A percentile compares a stretch with the other conserved stretches of the same genome.
Conservation (phyloP, 2,797 vertebrate genomes). For the Poecilia wingei region DNA sequence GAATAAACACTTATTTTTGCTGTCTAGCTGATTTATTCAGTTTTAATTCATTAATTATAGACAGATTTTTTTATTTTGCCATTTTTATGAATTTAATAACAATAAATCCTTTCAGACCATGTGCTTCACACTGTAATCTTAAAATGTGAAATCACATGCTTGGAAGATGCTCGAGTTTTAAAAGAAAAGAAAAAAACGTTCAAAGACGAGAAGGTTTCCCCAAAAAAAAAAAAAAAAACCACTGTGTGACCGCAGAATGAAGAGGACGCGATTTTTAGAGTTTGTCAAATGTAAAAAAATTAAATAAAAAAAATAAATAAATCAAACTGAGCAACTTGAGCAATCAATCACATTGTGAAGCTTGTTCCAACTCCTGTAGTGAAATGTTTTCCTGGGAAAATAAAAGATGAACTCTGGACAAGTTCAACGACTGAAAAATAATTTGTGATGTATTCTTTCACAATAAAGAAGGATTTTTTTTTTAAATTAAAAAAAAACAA, state of each 20-base stretch:
- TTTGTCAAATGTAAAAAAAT: not conserved
- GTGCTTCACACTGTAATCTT: not conserved
- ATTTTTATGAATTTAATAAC: not conserved
- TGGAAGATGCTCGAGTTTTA: not conserved
- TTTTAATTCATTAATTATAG: not conserved
- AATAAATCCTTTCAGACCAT: not conserved
- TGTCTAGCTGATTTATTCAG: not conserved
- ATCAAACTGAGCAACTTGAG: not conserved
- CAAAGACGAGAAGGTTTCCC: not conserved
- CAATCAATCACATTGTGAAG: not conserved
- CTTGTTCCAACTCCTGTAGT: not conserved
- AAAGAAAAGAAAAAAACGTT: too few relatives aligned
- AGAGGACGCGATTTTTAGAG: not conserved
- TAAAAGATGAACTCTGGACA: not conserved
- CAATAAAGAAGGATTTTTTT: not conserved
- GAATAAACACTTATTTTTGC: not conserved
- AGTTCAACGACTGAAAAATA: not conserved
- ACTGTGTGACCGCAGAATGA: not conserved
- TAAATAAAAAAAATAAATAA: not conserved
- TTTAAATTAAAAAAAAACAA: not conserved
- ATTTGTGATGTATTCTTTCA: not conserved
- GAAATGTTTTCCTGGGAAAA: not conserved
- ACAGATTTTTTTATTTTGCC: not conserved
- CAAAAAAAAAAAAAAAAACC: not conserved
- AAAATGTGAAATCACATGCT: not conserved